Evolutionary conservation across 2,797 vertebrate genomes (phyloP).

Genomic region (Paedocypris micromegethes): DNA sequence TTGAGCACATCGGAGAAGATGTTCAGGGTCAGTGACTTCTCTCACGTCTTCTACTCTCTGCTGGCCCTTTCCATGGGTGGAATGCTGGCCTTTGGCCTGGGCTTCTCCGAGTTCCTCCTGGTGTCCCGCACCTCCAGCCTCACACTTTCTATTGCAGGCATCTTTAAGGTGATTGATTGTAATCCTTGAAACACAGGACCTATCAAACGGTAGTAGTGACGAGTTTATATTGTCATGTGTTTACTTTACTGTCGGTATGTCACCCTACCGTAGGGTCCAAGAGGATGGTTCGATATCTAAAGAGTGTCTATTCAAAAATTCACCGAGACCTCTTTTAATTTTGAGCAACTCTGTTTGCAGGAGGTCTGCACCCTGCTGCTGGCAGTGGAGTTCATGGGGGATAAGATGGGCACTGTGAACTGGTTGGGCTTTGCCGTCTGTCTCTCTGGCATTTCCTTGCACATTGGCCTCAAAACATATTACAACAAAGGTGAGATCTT

Average conservation of each 20-base stretch:
- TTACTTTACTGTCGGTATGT: no score
- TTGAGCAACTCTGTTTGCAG: conserved; percentile 56
- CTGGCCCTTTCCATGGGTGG: conserved; percentile 78
- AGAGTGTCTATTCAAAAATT: no score
- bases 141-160: conserved; percentile 88
- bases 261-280: no score
- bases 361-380: conserved; percentile 86
- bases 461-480: conserved; percentile 78
- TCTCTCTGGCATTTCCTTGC: conserved; percentile 85
- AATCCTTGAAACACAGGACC: no score
- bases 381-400: conserved; percentile 79
- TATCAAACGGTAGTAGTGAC: no score
- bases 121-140: conserved; percentile 92
- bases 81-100: conserved; percentile 83
- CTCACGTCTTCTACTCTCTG: conserved; percentile 69
- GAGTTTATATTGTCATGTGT: no score
- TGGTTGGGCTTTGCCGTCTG: conserved; percentile 90
- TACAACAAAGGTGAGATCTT: conserved; percentile 75
- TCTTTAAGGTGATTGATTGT: conserved; percentile 81
- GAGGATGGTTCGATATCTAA: no score
- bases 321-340: neutral
- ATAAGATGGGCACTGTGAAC: conserved; percentile 77
- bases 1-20: conserved; percentile 82
- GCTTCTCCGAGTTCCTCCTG: conserved; percentile 93
- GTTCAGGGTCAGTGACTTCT: conserved; percentile 75